Evolutionary conservation across 2,888 invertebrate species (phyloP).

Genomic region (Abscondita cerata): DNA sequence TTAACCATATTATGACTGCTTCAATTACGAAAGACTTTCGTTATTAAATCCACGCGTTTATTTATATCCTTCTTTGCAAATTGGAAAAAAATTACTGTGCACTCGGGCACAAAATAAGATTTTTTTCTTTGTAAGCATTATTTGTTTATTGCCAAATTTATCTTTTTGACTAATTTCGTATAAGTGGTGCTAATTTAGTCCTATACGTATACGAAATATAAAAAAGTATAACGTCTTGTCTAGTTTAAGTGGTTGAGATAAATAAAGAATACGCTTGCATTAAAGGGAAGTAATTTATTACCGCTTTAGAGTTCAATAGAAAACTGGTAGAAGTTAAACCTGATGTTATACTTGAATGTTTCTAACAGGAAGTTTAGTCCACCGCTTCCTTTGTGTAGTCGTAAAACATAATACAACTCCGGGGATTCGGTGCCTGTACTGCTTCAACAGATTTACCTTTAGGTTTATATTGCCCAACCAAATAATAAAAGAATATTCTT

Average conservation of each 20-base stretch:
- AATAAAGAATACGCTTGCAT: slow-evolving; percentile 19
- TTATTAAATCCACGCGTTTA: no score
- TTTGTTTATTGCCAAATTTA: no score
- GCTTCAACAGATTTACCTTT: slow-evolving; percentile 14
- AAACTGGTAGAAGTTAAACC: slow-evolving; percentile 31
- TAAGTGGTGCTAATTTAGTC: slow-evolving; percentile 18
- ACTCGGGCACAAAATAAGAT: no score
- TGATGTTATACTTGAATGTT: slow-evolving; percentile 24
- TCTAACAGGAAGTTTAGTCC: slow-evolving; percentile 31
- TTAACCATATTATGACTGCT: no score
- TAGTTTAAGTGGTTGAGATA: slow-evolving; percentile 29
- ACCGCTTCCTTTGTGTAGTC: slow-evolving; percentile 28
- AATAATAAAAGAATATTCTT: slow-evolving; percentile 7
- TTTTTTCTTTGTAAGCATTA: no score
- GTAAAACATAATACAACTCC: slow-evolving; percentile 28
- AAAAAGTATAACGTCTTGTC: slow-evolving; percentile 27
- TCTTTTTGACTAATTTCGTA: not conserved
- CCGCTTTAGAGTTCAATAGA: slow-evolving; percentile 28
- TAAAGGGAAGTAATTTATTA: slow-evolving; percentile 30
- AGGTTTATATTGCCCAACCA: not conserved
- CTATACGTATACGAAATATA: no score
- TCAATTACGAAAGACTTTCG: no score
- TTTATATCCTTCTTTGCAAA: no score
- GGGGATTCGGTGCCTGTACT: slow-evolving; percentile 18
- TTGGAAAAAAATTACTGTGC: no score